phyloP scores from a whole-genome alignment of 2,797 vertebrate species.

The Momotus momota region DNA sequence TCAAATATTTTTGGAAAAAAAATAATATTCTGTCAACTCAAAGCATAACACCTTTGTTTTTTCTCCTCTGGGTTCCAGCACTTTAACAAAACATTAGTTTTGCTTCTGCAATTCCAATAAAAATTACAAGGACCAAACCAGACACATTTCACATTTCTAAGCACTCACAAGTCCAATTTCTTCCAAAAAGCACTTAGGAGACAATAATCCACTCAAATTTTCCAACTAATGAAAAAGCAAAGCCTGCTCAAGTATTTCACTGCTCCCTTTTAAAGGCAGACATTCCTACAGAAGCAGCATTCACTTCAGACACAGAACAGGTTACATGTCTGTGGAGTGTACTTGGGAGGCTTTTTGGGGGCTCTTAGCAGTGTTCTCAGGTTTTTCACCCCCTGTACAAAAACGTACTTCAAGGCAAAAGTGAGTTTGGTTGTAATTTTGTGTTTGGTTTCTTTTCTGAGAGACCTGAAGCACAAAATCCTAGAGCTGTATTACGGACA shows the following conservation, averaged over 20 bases:
- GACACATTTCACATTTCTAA: neutral
- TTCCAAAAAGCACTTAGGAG: neutral
- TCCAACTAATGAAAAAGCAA: neutral
- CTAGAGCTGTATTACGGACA: neutral
- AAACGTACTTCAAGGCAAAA: neutral
- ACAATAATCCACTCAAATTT: neutral
- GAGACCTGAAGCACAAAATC: neutral
- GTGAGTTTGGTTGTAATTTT: neutral
- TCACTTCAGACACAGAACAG: neutral
- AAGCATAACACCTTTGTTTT: neutral
- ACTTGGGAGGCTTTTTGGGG: neutral
- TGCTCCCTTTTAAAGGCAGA: neutral
- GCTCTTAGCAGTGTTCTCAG: neutral
- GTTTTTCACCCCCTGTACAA: neutral
- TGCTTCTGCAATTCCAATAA: neutral
- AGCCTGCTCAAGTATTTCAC: neutral
- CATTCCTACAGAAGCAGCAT: neutral
- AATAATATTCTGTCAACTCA: neutral
- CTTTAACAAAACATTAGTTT: neutral
- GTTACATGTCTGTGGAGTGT: fast-evolving
- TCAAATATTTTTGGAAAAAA: neutral
- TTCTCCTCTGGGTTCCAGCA: neutral
- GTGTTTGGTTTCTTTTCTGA: neutral
- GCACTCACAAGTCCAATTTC: neutral
- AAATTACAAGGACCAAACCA: neutral